Percentiles rank a stretch among this genome's conserved stretches.
Evolutionary conservation across 2,113 vertebrate species (phyloP).

Genomic region (Neofelis nebulosa): DNA sequence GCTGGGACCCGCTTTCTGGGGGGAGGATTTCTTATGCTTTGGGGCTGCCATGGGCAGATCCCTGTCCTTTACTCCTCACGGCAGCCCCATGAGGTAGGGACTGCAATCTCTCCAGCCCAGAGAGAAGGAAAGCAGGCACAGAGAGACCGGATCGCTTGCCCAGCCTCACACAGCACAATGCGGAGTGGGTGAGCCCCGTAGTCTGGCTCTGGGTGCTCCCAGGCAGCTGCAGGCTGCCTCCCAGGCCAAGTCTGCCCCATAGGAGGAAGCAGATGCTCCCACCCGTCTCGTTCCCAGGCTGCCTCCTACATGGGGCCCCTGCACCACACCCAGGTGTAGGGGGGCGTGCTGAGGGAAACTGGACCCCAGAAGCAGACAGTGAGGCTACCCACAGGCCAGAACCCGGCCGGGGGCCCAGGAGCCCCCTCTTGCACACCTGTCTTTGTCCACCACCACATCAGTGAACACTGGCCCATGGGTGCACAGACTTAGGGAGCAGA

Average conservation of each 20-base stretch:
- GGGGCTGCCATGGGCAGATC: background rate
- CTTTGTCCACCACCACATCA: fast-evolving
- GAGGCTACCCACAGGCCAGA: fast-evolving
- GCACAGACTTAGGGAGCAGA: background rate
- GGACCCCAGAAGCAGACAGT: background rate
- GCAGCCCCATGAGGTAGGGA: background rate
- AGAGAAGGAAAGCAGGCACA: background rate
- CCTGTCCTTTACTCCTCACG: too few species aligned
- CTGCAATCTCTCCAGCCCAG: background rate
- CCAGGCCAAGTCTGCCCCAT: background rate
- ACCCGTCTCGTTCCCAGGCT: fast-evolving
- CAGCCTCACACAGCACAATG: background rate
- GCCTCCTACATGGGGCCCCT: background rate
- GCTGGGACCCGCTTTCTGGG: too few species aligned
- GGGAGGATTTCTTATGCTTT: background rate
- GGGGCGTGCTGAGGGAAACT: background rate
- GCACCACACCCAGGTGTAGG: too few species aligned
- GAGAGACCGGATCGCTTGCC: background rate
- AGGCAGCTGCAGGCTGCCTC: too few species aligned
- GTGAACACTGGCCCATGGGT: background rate
- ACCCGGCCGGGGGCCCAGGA: background rate
- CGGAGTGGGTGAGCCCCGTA: fast-evolving
- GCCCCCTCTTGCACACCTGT: fast-evolving
- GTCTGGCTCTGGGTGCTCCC: background rate
- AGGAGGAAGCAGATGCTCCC: too few species aligned